Conservation (phyloP, 2,113 vertebrate species). For the Oryzias curvinotus region DNA sequence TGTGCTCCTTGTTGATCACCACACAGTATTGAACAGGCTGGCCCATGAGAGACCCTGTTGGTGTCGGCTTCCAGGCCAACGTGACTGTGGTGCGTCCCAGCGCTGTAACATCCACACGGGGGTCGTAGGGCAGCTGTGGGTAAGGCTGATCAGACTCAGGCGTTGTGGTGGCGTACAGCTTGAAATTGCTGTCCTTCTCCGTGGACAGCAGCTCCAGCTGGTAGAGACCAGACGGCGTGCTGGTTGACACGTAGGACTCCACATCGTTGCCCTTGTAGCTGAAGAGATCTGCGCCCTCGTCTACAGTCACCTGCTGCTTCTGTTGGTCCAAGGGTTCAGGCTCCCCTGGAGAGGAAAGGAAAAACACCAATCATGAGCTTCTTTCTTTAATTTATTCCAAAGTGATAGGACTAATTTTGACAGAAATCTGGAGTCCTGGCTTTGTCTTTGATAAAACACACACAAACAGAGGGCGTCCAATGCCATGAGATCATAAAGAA, state of each 20-base stretch:
- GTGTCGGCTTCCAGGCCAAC: slow-evolving; percentile 94
- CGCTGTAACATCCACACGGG: slow-evolving; percentile 90
- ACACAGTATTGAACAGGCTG: slow-evolving; percentile 94
- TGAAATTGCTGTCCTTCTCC: slow-evolving; percentile 96
- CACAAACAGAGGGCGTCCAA: slow-evolving; percentile 35
- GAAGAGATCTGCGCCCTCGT: slow-evolving; percentile 87
- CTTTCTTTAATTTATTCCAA: not conserved
- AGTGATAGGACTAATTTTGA: not conserved
- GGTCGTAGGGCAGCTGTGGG: slow-evolving; percentile 92
- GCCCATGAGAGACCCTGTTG: slow-evolving; percentile 84
- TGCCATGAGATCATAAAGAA: slow-evolving; percentile 49
- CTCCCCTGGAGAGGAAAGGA: slow-evolving; percentile 79
- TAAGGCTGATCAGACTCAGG: slow-evolving; percentile 96
- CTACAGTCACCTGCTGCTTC: slow-evolving; percentile 85
- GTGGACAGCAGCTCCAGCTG: slow-evolving; percentile 94
- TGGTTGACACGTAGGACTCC: slow-evolving; percentile 89
- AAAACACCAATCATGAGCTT: slow-evolving; percentile 28
- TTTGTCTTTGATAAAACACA: slow-evolving; percentile 36
- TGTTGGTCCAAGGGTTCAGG: slow-evolving; percentile 92
- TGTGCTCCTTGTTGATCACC: slow-evolving; percentile 95
- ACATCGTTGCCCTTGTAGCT: slow-evolving; percentile 97
- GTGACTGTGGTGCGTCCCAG: slow-evolving; percentile 92
- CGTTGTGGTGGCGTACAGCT: slow-evolving; percentile 93
- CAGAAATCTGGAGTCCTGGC: not conserved
- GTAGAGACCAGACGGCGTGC: slow-evolving; percentile 91